Percentiles rank a stretch among this genome's conserved stretches.
Evolutionary conservation across 2,888 invertebrate genomes (phyloP).

Genomic region (Entomobrya multifasciata): DNA sequence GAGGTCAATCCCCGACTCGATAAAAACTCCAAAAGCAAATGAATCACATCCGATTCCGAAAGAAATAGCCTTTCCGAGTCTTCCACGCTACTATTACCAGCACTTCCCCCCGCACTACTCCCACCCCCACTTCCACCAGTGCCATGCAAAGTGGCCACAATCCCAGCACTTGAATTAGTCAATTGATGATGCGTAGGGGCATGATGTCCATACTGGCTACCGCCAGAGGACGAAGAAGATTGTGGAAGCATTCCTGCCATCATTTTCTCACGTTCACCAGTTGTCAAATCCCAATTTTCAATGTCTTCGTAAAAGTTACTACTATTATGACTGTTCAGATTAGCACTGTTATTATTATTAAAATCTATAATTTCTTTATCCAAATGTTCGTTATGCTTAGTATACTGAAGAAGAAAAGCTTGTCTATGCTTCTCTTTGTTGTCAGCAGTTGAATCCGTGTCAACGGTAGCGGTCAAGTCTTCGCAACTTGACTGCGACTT

Average conservation of each 20-base stretch:
- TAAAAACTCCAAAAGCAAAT: conserved; percentile 91
- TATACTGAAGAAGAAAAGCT: not conserved
- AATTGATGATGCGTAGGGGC: not conserved
- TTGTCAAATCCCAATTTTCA: conserved; percentile 58
- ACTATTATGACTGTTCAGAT: conserved; percentile 26
- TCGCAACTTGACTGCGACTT: conserved; percentile 27
- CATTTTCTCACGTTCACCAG: conserved; percentile 53
- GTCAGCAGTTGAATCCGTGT: not conserved
- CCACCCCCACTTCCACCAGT: conserved; percentile 8
- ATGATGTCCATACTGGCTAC: conserved; percentile 53
- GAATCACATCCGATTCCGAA: conserved; percentile 94
- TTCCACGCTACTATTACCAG: conserved; percentile 43
- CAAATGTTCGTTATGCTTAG: not conserved
- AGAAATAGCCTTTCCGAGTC: conserved; percentile 81
- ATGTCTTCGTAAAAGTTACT: conserved; percentile 63
- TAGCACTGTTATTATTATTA: conserved; percentile 52
- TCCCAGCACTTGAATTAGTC: conserved; percentile 45
- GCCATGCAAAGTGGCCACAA: conserved; percentile 60
- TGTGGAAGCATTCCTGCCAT: conserved; percentile 67
- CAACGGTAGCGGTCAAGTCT: conserved; percentile 24
- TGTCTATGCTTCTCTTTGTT: conserved; percentile 10
- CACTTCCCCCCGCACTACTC: conserved; percentile 18
- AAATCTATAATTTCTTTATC: not conserved
- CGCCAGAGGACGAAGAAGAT: conserved; percentile 47
- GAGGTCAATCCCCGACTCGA: conserved; percentile 95